phyloP scores from a whole-genome alignment of 2,888 invertebrate genomes.

The Drosophila subsilvestris region DNA sequence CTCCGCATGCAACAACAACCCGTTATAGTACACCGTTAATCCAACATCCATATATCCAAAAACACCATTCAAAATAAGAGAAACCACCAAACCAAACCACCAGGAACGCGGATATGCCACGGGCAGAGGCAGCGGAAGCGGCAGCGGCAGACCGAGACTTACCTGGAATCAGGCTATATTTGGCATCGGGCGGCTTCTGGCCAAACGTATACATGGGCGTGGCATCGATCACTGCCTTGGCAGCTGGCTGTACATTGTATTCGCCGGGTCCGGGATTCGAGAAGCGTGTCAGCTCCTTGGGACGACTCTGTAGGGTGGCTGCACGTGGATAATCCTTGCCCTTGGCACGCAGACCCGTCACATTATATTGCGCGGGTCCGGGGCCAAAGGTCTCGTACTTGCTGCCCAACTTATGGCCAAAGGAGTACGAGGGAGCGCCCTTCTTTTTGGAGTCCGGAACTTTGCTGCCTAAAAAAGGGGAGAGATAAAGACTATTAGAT shows the following conservation, averaged over 20 bases:
- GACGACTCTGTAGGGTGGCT: constrained; percentile 91
- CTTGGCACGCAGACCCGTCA: constrained; percentile 93
- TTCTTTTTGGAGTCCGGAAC: constrained; percentile 90
- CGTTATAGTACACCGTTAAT: constrained; percentile 30
- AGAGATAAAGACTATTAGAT: not conserved
- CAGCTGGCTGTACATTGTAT: constrained; percentile 91
- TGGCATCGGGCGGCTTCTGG: constrained; percentile 87
- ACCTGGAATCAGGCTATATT: constrained; percentile 89
- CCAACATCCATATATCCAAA: constrained; percentile 44
- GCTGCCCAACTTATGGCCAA: constrained; percentile 88
- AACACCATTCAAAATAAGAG: constrained; percentile 34
- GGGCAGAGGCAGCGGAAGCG: not conserved
- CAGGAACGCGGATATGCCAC: not conserved
- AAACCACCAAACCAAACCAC: constrained; percentile 2
- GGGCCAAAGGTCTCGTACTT: constrained; percentile 88
- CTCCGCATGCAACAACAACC: constrained; percentile 29
- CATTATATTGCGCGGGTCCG: constrained; percentile 95
- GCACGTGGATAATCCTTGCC: constrained; percentile 91
- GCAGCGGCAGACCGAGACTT: constrained; percentile 61
- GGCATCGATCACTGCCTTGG: constrained; percentile 83
- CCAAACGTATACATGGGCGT: constrained; percentile 91
- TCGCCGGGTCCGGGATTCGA: constrained; percentile 95
- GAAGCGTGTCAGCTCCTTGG: constrained; percentile 80
- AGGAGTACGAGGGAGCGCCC: constrained; percentile 92
- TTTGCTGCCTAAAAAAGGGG: constrained; percentile 87